Evolutionary conservation across 2,797 vertebrate species (phyloP).

Genomic region (Megaceryle alcyon): DNA sequence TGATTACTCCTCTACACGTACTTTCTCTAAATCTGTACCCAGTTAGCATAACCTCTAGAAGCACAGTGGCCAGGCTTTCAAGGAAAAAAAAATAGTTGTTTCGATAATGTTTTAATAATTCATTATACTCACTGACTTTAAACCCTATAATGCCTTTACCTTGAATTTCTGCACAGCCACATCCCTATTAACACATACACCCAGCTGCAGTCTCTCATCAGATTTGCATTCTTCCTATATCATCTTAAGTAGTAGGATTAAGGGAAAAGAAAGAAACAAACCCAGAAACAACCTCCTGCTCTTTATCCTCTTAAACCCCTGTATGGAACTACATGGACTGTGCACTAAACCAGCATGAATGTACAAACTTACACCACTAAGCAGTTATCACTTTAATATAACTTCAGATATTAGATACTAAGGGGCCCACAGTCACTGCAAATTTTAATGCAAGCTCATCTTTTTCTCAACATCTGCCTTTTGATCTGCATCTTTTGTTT

Average conservation of each 20-base stretch:
- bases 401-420: neutral
- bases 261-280: neutral
- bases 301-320: neutral
- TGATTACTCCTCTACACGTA: neutral
- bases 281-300: neutral
- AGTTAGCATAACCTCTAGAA: neutral
- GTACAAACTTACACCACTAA: neutral
- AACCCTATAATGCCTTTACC: neutral
- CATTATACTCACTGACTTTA: neutral
- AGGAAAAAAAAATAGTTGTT: neutral
- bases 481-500: neutral
- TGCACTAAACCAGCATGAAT: neutral
- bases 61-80: neutral
- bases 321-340: neutral
- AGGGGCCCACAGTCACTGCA: neutral
- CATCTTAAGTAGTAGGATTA: neutral
- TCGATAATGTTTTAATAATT: slow-evolving; percentile 16
- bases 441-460: neutral
- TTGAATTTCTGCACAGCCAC: neutral
- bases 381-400: neutral
- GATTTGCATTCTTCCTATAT: neutral
- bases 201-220: neutral
- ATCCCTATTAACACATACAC: neutral
- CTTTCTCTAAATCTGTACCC: neutral
- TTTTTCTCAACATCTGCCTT: neutral